phyloP scores from a whole-genome alignment of 1,140 invertebrate genomes.

The Sycophaga agraensis region DNA sequence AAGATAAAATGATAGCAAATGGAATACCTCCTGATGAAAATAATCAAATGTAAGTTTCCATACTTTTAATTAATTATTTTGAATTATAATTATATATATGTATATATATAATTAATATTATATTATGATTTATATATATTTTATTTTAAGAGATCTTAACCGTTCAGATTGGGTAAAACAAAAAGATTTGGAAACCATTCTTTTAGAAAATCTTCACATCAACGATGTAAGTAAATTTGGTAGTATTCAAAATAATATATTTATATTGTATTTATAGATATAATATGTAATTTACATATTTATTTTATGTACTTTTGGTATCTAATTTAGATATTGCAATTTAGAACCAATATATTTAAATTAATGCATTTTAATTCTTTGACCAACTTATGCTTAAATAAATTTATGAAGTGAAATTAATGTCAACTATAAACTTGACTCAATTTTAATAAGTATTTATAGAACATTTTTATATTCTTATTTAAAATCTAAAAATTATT shows the following conservation, averaged over 20 bases:
- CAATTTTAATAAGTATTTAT: neutral
- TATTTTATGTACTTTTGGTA: too few relatives aligned
- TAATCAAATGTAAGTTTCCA: conserved; percentile 62
- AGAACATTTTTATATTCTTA: neutral
- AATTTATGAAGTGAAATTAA: conserved; percentile 4
- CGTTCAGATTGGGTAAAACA: conserved; percentile 71
- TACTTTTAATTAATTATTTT: neutral
- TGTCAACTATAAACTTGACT: neutral
- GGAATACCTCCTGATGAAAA: conserved; percentile 63
- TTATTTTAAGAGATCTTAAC: conserved; percentile 55
- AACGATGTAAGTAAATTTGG: too few relatives aligned
- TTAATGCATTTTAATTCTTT: too few relatives aligned
- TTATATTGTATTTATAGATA: too few relatives aligned
- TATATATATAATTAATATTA: neutral
- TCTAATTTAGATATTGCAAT: too few relatives aligned
- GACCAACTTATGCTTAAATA: neutral
- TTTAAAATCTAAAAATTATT: conserved; percentile 4
- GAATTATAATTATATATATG: neutral
- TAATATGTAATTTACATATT: too few relatives aligned
- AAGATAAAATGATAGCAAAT: conserved; percentile 68
- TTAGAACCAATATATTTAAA: too few relatives aligned
- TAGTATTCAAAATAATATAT: too few relatives aligned
- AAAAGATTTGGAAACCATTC: conserved; percentile 64
- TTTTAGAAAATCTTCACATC: too few relatives aligned
- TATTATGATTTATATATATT: conserved; percentile 22